Evolutionary conservation across 2,113 vertebrate species (phyloP).

Genomic region (Anas platyrhynchos): DNA sequence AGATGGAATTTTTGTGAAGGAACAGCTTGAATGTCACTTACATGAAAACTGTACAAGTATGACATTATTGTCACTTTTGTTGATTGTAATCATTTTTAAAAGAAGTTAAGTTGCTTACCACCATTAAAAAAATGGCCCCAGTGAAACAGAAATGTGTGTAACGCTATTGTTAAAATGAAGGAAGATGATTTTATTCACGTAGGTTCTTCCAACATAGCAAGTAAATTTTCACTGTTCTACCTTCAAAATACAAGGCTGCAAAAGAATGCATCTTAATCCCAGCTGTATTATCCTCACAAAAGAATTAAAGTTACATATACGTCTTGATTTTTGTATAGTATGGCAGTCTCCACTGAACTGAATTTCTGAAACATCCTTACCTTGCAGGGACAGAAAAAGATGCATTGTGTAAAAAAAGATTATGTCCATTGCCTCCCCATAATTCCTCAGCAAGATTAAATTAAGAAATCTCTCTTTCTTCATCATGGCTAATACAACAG

Average conservation of each 20-base stretch:
- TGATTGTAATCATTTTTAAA: not conserved
- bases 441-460: constrained; percentile 46
- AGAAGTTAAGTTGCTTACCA: not conserved
- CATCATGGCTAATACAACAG: not conserved
- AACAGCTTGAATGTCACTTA: constrained; percentile 57
- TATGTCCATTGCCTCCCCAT: not conserved
- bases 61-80: constrained; percentile 45
- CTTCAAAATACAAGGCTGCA: constrained; percentile 3
- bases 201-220: constrained; percentile 3
- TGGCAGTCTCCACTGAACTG: not conserved
- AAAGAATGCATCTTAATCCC: constrained; percentile 21
- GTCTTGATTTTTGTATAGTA: not conserved
- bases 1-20: constrained; percentile 33
- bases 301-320: constrained; percentile 19
- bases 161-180: not conserved
- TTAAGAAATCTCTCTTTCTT: constrained; percentile 36
- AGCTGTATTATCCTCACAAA: constrained; percentile 14
- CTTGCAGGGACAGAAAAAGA: not conserved
- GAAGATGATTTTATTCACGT: not conserved
- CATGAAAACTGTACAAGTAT: constrained; percentile 19
- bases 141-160: not conserved
- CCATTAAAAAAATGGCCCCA: not conserved
- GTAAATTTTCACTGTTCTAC: not conserved
- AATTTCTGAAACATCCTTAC: constrained; percentile 57
- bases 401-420: not conserved